Evolutionary conservation across 2,797 vertebrate species (phyloP), one percentile per base, ranked within the genome.

Genomic region (Rhinogobio ventralis): DNA sequence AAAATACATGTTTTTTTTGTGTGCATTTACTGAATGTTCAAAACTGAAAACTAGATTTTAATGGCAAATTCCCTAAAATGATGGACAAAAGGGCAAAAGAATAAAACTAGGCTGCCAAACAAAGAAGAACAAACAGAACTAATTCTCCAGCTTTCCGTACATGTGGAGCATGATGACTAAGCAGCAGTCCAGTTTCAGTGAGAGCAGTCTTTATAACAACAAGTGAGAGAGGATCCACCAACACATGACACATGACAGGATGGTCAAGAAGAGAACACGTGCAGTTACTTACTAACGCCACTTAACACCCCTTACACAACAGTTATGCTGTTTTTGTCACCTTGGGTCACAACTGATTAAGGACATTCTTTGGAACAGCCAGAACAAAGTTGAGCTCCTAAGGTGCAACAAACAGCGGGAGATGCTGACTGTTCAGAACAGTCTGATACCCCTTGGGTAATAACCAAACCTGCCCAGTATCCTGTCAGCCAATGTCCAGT

Each of bases 351-450:
- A 7, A 28, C 11, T 62, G n/a, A 5, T 62, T 6, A 60, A 55
- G 19, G 39, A 75, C 5, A 82, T 39, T 66, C 2, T 74, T 36
- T 66, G 20, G 2, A 82, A 66, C 57, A 51, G 25, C 5, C 20
- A 33, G 55, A 62, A 72, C 67, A 45, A 82, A 75, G 10, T 9
- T 66, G n/a, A 66, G 53, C 55, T 62, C 42, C 53, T n/a, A 46
- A 62, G 53, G 25, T 15, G 15, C 55, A 64, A 51, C 14, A 80
- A 68, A 49, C 13, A 79, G 5, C 0, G 1, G 7, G 33, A 81
- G 46, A 39, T 39, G 46, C 33, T 80, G 49, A n/a, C n/a, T 80
- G 64, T 19, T 25, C 14, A 68, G 20, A 68, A 80, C 64, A 53
- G 15, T 19, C n/a, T 3, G 11, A 71, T 19, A 75, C 25, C 33